A percentile compares a stretch with the other conserved stretches of the same genome.
phyloP scores from a whole-genome alignment of 2,113 vertebrate species.

The Callorhinus ursinus region DNA sequence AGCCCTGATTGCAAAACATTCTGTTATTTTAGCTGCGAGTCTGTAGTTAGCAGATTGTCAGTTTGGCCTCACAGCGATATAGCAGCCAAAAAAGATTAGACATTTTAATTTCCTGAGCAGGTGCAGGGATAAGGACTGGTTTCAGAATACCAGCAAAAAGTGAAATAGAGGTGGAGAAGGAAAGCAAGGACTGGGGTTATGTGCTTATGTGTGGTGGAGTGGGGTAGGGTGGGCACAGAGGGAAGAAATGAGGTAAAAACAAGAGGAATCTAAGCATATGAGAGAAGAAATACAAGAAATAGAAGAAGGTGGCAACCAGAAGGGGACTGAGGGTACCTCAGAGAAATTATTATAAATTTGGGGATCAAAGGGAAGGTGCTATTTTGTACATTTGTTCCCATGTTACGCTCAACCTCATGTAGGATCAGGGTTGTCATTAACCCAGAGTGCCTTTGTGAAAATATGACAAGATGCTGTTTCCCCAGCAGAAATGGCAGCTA shows the following conservation, averaged over 20 bases:
- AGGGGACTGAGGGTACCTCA: neutral
- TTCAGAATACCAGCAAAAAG: neutral
- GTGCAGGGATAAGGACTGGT: slow-evolving; percentile 21
- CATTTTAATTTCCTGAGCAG: slow-evolving; percentile 73
- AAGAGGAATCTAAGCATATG: neutral
- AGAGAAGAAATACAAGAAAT: neutral
- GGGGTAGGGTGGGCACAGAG: neutral
- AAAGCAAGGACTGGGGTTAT: neutral
- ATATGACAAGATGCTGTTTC: neutral
- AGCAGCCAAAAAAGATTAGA: slow-evolving; percentile 57
- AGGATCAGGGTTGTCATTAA: neutral
- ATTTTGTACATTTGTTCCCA: neutral
- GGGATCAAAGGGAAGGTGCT: neutral
- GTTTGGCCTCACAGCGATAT: neutral
- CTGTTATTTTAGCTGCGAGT: slow-evolving; percentile 61
- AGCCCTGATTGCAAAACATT: slow-evolving; percentile 58
- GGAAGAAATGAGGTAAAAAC: neutral
- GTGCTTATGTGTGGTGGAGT: neutral
- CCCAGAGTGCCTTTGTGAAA: neutral
- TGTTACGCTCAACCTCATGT: neutral
- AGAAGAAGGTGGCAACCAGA: neutral
- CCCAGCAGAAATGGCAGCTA: neutral
- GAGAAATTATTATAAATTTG: neutral
- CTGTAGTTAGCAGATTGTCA: slow-evolving; percentile 68
- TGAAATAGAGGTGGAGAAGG: neutral